Evolutionary conservation across 1,140 invertebrate species (phyloP).

Genomic region (Tribolium castaneum): DNA sequence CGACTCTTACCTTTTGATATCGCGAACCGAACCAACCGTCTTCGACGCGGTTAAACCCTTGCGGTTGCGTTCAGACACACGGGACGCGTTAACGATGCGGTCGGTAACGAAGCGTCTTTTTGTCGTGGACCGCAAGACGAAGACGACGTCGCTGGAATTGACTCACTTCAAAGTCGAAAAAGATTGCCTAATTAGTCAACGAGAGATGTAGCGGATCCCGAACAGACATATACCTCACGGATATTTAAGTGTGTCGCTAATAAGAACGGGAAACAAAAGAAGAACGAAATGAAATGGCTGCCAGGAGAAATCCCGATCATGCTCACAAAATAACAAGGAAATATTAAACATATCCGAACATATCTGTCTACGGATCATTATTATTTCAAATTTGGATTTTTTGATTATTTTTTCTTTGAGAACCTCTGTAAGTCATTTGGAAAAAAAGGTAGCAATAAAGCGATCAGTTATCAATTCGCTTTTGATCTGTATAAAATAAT

Average conservation of each 20-base stretch:
- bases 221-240: not conserved
- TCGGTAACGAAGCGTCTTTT: conserved; percentile 15
- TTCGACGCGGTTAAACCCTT: conserved; percentile 10
- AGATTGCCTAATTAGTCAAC: conserved; percentile 10
- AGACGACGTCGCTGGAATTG: not conserved
- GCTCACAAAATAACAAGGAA: no score
- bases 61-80: conserved; percentile 13
- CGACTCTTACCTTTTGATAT: conserved; percentile 18
- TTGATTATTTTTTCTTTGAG: no score
- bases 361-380: no score
- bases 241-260: not conserved
- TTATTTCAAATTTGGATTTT: no score
- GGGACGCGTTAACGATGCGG: conserved; percentile 28
- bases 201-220: not conserved
- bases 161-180: conserved; percentile 18
- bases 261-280: not conserved
- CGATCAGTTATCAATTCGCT: no score
- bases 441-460: no score
- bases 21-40: conserved; percentile 10
- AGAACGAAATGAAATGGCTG: not conserved
- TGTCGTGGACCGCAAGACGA: conserved; percentile 3
- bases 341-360: no score
- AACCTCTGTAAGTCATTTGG: no score
- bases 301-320: no score
- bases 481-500: no score